Evolutionary conservation across 1,140 invertebrate genomes (phyloP), one percentile per base, ranked within the genome.

Genomic region (Drosophila orena): DNA sequence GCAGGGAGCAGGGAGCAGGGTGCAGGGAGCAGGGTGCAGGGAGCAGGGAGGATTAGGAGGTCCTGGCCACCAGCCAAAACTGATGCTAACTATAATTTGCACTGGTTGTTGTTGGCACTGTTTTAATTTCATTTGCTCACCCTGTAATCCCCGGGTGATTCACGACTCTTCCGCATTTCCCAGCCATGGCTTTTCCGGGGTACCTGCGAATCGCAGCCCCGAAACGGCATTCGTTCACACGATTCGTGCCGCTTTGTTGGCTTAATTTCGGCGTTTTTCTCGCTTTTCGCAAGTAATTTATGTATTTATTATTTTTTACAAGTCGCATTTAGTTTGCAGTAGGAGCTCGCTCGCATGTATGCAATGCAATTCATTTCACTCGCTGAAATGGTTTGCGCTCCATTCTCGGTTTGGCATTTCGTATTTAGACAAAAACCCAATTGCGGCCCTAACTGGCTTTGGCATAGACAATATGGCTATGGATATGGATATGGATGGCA

Each of bases 31-130:
- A 30, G 44, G 2, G 3, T 4, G 24, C 11, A n/a, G 34, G 11
- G 24, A 27, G 8, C 5, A 27, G 10, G n/a, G 14, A 4, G n/a
- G 14, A 10, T 37, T 14, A 6, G 11, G 43, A 52, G 22, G 22
- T 50, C 47, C 64, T 77, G 74, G 74, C 74, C 55, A 46, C 15
- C n/a, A 44, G 60, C 60, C 60, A 77, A 76, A 77, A 58, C 50
- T 58, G 38, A 76, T 69, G 61, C 61, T 55, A 77, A 77, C 72
- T 77, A 70, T 76, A 75, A 75, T 75, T 75, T 76, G 71, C 53
- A 76, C 60, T 46, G 64, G 49, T 62, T 60, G 37, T n/a, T 47
- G 46, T 17, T 34, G 53, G 50, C 38, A 30, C 37, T 49, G 17
- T 57, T 76, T 76, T 66, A 64, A 73, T 75, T 75, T 75, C 60